Base-by-base conservation (phyloP, 2,888 invertebrate species). In the Polydrusus pterygomalis region DNA sequence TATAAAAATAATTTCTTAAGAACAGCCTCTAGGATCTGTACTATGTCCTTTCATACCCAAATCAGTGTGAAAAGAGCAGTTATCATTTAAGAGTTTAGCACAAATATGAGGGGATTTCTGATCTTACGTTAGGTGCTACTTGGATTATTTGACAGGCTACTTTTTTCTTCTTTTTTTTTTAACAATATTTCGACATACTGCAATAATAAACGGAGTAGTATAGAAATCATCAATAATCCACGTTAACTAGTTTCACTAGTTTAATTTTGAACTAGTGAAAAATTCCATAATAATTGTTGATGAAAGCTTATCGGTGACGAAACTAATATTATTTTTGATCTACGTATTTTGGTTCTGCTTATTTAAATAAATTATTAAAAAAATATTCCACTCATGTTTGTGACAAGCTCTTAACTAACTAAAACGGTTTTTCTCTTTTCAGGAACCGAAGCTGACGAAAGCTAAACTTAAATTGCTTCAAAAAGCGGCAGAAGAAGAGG, bases 341-440 rank as follows among this genome's bases (percentile, higher is more conserved):
- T 25, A n/a, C n/a, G n/a, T n/a, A n/a, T 25, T 25, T 25, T 25
- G 25, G 25, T 5, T n/a, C 25, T 5, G 5, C 25, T 25, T 25
- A 3, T 25, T 25, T 25, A 25, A 25, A 25, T 5, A 25, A 25
- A 25, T 25, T 25, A 25, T 25, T 25, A 6, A 11, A 13, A 60
- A 54, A 47, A 70, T 60, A 67, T 58, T 74, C 77, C 78, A 75
- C 75, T 76, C 77, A 82, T 81, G 80, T 83, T 83, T 84, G 82
- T 84, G 82, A 84, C 82, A 82, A 82, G 81, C 84, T 83, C 83
- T 83, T 83, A 80, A 82, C 77, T 79, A 43, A 78, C 81, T 82
- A 78, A 68, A 71, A 68, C 60, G 69, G 45, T 65, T 58, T 79
- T 80, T 77, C 75, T 78, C 81, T 80, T 80, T 82, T 38, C 78